phyloP scores from a whole-genome alignment of 2,113 vertebrate genomes.

The Syrmaticus mikado region DNA sequence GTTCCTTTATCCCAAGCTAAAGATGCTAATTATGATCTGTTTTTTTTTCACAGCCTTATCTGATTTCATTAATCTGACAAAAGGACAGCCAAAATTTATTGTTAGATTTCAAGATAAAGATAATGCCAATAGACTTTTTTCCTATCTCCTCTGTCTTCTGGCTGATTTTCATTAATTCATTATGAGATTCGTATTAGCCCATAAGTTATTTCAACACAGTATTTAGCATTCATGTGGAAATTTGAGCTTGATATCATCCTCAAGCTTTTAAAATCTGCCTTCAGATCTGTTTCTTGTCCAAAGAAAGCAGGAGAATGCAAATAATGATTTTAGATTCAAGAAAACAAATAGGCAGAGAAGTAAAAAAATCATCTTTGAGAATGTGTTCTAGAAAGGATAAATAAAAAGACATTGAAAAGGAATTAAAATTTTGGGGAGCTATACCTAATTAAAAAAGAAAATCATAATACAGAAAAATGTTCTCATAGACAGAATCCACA shows the following conservation, averaged over 20 bases:
- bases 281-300: not conserved
- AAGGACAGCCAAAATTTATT: constrained; percentile 48
- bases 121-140: constrained; percentile 17
- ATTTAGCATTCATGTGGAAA: not conserved
- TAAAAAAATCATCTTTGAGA: not conserved
- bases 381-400: not conserved
- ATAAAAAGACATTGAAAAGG: not conserved
- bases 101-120: constrained; percentile 60
- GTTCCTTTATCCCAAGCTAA: constrained; percentile 46
- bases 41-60: constrained; percentile 53
- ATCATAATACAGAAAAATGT: not conserved
- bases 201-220: constrained; percentile 7
- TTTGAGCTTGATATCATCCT: constrained; percentile 11
- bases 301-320: constrained; percentile 33
- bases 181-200: not conserved
- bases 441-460: not conserved
- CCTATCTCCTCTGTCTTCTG: not conserved
- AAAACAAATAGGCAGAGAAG: not conserved
- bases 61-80: constrained; percentile 55
- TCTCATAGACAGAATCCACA: not conserved
- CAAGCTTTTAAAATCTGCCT: constrained; percentile 17
- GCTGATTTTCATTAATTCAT: constrained; percentile 13
- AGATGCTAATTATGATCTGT: constrained; percentile 48
- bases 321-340: not conserved
- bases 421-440: not conserved